Base-by-base conservation (phyloP, 2,113 vertebrate species). In the Thamnaconus septentrionalis region DNA sequence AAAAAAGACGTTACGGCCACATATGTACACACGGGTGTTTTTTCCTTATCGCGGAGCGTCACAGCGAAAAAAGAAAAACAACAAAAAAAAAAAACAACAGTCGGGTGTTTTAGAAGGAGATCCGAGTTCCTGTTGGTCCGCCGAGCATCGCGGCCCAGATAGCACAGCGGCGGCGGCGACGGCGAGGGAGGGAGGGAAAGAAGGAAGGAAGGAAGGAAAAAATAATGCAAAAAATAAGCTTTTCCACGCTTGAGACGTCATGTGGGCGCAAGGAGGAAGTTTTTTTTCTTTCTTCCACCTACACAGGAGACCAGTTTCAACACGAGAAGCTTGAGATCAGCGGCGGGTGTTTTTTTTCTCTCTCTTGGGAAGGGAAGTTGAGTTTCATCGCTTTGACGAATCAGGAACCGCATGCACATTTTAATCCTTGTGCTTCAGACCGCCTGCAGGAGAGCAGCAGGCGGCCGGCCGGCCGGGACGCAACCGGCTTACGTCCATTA, bases 21-120 rank as follows among this genome's bases (percentile, higher is more conserved):
- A 71, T 84, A 86, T 90, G 73, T 88, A 90, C 91, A 92, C 73
- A 31, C 82, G 82, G 83, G 85, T 71, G 80, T 87, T 66, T 74
- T 86, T 78, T 84, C 18, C 18, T 31, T 2, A 31, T 90, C 82
- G 53, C 67, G 52, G 61, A 76, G 75, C 77, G 80, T 72, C 76
- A 79, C 85, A 80, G 68, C 68, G 73, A 89, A 88, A 75, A 57
- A 75, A 85, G n/a, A 31, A 31, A 31, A 31, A 31, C 18, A 31
- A 31, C 18, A 31, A 31, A 31, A 31, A 31, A 31, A 31, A 31
- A 31, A 31, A 31, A 31, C 18, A 31, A 69, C 73, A 82, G 71
- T 82, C 75, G 62, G 69, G 73, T 3, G 63, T 70, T 86, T 85
- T 83, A 60, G 69, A 74, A 79, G 64, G 65, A 85, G 78, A 79